Percentiles rank a stretch among this genome's conserved stretches.
Conservation (phyloP, 2,113 vertebrate species). For the Xenopus borealis region DNA sequence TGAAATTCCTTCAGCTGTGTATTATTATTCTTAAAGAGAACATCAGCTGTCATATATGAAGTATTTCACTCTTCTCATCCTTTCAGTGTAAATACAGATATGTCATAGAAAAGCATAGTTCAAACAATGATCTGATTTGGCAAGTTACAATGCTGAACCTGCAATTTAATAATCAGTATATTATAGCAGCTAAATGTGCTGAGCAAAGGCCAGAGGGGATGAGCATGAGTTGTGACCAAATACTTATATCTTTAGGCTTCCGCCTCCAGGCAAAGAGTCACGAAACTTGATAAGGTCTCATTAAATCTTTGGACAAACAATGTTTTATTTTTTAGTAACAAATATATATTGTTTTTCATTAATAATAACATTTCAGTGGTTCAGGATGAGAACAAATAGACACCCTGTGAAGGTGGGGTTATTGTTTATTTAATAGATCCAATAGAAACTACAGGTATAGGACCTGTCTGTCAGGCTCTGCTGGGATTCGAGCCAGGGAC, state of each 20-base stretch:
- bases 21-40: background rate
- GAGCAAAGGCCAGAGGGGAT: constrained; percentile 1
- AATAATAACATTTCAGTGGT: too few relatives aligned
- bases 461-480: too few relatives aligned
- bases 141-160: background rate
- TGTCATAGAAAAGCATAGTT: background rate
- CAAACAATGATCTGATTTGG: constrained; percentile 18
- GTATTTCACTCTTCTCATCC: background rate
- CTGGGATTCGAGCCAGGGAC: too few relatives aligned
- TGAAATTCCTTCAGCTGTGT: too few relatives aligned
- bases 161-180: constrained; percentile 3
- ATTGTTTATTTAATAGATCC: too few relatives aligned
- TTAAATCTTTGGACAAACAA: background rate
- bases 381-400: background rate
- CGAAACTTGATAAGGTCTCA: too few relatives aligned
- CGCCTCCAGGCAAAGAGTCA: too few relatives aligned
- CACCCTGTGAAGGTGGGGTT: too few relatives aligned
- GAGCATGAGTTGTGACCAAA: too few relatives aligned
- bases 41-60: constrained; percentile 1
- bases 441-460: too few relatives aligned
- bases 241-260: background rate
- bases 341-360: too few relatives aligned
- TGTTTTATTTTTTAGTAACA: too few relatives aligned
- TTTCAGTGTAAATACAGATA: background rate
- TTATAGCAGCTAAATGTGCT: constrained; percentile 6